phyloP scores from a whole-genome alignment of 2,888 invertebrate species.

The Caenorhabditis sp. region DNA sequence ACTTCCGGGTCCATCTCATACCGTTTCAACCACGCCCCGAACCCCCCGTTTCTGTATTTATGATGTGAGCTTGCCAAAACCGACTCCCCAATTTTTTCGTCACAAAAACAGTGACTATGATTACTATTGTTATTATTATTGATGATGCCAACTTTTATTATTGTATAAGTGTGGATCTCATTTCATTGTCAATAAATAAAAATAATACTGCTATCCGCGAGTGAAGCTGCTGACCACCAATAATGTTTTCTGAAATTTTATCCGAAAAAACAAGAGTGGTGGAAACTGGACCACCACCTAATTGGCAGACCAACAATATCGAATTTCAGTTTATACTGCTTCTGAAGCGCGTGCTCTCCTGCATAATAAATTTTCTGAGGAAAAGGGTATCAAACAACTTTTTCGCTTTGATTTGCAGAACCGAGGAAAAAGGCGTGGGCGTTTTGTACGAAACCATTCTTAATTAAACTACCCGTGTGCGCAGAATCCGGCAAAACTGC shows the following conservation, averaged over 20 bases:
- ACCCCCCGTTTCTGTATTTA: conserved; percentile 47
- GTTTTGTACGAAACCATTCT: neutral
- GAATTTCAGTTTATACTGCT: conserved; percentile 41
- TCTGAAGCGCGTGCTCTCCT: neutral
- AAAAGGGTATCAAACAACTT: conserved; percentile 30
- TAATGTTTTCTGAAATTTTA: neutral
- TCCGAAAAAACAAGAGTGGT: conserved; percentile 14
- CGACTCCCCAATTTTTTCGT: neutral
- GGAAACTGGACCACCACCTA: conserved; percentile 34
- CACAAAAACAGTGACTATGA: conserved; percentile 19
- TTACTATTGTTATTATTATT: conserved; percentile 7
- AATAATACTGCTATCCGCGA: neutral
- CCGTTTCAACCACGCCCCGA: neutral
- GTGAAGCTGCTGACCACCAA: too few relatives aligned
- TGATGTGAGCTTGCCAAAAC: conserved; percentile 48
- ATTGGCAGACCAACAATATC: conserved; percentile 34
- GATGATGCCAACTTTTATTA: neutral
- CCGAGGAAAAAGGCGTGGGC: conserved; percentile 10
- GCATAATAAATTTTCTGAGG: conserved; percentile 19
- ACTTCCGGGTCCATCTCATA: conserved; percentile 25
- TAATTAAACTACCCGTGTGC: conserved; percentile 12
- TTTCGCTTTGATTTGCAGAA: neutral
- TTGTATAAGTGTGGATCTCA: too few relatives aligned
- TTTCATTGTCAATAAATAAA: conserved; percentile 3
- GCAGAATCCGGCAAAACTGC: neutral